A percentile compares a stretch with the other conserved stretches of the same genome.
Conservation (phyloP, 2,888 invertebrate genomes). For the Ganaspis brasiliensis region DNA sequence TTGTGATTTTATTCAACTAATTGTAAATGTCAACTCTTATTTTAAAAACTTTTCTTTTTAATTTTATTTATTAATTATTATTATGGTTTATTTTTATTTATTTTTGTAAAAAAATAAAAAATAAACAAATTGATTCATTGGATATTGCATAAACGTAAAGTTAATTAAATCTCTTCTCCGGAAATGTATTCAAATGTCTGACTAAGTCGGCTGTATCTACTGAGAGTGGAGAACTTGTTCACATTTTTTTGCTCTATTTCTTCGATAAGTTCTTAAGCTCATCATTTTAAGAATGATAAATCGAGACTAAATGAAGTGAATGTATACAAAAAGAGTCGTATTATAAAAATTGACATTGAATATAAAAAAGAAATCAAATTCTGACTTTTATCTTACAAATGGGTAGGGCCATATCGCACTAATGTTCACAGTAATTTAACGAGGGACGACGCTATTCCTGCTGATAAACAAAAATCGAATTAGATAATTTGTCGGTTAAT, state of each 20-base stretch:
- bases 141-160: neutral
- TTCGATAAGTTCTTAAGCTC: neutral
- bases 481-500: neutral
- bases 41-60: too few relatives aligned
- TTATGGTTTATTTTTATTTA: too few relatives aligned
- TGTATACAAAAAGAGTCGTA: too few relatives aligned
- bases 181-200: slow-evolving; percentile 1
- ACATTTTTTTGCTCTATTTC: neutral
- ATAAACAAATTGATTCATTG: too few relatives aligned
- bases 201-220: slow-evolving; percentile 17
- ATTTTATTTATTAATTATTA: too few relatives aligned
- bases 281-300: neutral
- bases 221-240: neutral
- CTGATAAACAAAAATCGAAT: neutral
- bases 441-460: slow-evolving; percentile 9
- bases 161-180: neutral
- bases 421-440: slow-evolving; percentile 9
- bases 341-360: too few relatives aligned
- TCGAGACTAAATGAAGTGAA: too few relatives aligned
- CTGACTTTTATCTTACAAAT: slow-evolving; percentile 9
- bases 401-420: neutral
- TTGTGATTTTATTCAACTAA: neutral
- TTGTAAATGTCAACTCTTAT: too few relatives aligned
- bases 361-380: neutral
- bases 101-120: too few relatives aligned